These are phyloP conservation scores for Australoheros facetus DNA, from an alignment of 2,797 vertebrate genomes.

Conservation along the genomic window DNA sequence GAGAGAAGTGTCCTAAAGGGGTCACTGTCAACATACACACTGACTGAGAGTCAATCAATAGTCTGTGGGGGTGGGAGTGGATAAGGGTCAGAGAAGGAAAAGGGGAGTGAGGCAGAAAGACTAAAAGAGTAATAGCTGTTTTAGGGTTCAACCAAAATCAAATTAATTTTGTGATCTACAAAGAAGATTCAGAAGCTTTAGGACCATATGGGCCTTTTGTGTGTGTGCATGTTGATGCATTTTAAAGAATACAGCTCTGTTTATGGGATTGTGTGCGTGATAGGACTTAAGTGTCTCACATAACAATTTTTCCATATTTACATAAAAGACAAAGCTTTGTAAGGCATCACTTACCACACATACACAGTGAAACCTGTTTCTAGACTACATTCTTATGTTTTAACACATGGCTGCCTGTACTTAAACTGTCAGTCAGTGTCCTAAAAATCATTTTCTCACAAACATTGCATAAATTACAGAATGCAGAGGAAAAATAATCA, in stretches of 20 bases:
- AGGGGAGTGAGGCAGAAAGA: constrained; percentile 7
- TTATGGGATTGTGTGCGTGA: background rate
- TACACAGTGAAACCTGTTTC: background rate
- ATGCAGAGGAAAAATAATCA: constrained; percentile 3
- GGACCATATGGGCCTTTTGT: background rate
- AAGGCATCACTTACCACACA: constrained; percentile 15
- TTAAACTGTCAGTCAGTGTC: background rate
- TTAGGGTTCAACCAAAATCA: constrained; percentile 16
- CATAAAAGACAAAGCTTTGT: constrained; percentile 7
- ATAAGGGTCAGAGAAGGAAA: constrained; percentile 24
- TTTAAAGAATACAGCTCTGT: background rate
- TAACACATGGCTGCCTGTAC: constrained; percentile 5
- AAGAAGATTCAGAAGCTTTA: background rate
- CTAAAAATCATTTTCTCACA: background rate
- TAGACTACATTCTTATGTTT: background rate
- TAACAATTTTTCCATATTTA: background rate
- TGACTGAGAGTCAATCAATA: constrained; percentile 61
- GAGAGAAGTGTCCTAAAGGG: constrained; percentile 70
- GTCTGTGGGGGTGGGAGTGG: background rate
- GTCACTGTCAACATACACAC: constrained; percentile 77
- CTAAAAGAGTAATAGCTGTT: constrained; percentile 6
- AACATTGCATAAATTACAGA: constrained; percentile 24
- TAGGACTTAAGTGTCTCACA: background rate
- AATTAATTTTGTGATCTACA: background rate
- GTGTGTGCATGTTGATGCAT: background rate